These are phyloP conservation scores for Saccostrea echinata DNA, from an alignment of 1,140 invertebrate genomes.

Conservation along the genomic window DNA sequence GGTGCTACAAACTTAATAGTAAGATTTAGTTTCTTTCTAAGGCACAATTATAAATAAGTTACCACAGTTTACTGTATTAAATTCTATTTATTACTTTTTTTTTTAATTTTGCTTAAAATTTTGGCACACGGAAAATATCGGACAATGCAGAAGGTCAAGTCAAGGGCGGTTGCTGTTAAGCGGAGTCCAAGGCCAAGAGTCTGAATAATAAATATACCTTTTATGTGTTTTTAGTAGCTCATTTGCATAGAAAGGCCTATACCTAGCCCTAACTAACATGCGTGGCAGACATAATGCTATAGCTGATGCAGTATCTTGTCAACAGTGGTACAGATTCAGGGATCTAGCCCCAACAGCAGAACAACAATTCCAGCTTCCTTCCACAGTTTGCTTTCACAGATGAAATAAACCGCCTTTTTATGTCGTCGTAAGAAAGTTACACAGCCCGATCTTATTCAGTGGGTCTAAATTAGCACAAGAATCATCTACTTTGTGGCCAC, in stretches of 20 bases:
- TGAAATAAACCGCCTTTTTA: constrained; percentile 40
- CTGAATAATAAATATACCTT: too few relatives aligned
- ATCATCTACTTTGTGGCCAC: constrained; percentile 39
- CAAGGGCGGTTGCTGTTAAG: neutral
- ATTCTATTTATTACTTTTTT: neutral
- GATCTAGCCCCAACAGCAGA: constrained; percentile 26
- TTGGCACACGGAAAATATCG: neutral
- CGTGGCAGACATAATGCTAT: constrained; percentile 38
- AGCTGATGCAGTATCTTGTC: constrained; percentile 48
- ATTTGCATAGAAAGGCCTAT: too few relatives aligned
- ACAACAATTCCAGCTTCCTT: constrained; percentile 41
- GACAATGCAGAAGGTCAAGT: neutral
- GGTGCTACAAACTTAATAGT: too few relatives aligned
- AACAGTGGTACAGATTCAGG: constrained; percentile 41
- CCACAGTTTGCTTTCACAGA: neutral
- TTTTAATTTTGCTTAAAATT: neutral
- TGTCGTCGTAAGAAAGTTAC: neutral
- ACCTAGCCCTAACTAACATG: neutral
- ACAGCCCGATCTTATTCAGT: too few relatives aligned
- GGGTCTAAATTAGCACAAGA: neutral
- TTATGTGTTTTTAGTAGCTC: too few relatives aligned
- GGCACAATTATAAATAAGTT: too few relatives aligned
- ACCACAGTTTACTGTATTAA: too few relatives aligned
- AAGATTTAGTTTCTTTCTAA: too few relatives aligned
- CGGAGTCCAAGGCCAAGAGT: neutral